Percentiles rank a stretch among this genome's conserved stretches.
Evolutionary conservation across 2,888 invertebrate species (phyloP).

Genomic region (Calliphora vomitoria): DNA sequence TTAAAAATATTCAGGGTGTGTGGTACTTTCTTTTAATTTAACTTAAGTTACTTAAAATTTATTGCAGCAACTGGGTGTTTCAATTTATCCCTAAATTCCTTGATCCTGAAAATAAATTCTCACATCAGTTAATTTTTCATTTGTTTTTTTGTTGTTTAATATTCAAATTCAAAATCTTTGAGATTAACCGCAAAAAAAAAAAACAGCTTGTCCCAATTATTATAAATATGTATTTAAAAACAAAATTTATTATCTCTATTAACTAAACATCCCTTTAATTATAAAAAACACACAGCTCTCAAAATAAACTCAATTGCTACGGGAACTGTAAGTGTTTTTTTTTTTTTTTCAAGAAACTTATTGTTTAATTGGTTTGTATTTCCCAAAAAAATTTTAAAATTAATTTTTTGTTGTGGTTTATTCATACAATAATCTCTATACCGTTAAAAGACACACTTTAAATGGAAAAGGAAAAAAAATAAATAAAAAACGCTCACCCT

Average conservation of each 20-base stretch:
- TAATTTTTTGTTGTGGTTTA: conserved; percentile 29
- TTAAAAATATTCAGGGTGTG: too few species aligned
- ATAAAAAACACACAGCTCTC: background rate
- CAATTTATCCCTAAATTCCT: background rate
- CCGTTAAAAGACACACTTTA: conserved; percentile 10
- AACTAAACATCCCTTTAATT: conserved; percentile 38
- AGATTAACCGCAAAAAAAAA: conserved; percentile 24
- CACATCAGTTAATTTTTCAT: background rate
- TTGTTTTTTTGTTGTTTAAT: background rate
- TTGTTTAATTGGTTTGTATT: conserved; percentile 39
- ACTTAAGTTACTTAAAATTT: background rate
- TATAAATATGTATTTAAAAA: conserved; percentile 2
- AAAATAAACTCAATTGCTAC: background rate
- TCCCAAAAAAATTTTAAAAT: conserved; percentile 4
- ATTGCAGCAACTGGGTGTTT: background rate
- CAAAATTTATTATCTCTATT: conserved; percentile 29
- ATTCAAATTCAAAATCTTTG: conserved; percentile 20
- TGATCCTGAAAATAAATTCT: background rate
- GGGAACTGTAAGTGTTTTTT: conserved; percentile 11
- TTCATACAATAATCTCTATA: conserved; percentile 1
- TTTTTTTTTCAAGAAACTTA: conserved; percentile 1
- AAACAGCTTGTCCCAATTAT: conserved; percentile 14
- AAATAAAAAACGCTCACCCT: conserved; percentile 40
- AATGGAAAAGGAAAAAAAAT: too few species aligned
- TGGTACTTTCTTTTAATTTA: too few species aligned